Conservation (phyloP, 2,888 invertebrate species). For the Caenorhabditis sp. region DNA sequence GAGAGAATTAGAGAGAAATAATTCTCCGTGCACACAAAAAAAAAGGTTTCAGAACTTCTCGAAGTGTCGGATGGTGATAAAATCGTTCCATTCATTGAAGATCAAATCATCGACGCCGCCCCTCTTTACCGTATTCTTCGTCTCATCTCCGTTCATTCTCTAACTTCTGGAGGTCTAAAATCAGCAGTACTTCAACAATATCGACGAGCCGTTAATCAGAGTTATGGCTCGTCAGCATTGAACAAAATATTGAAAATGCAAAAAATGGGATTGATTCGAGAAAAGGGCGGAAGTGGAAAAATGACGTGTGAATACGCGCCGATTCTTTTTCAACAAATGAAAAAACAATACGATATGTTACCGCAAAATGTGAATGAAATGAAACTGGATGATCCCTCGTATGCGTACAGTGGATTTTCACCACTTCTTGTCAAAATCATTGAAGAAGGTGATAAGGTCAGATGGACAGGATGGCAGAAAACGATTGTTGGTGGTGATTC, state of each 20-base stretch:
- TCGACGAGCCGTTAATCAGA: conserved; percentile 57
- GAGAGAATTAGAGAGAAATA: too few relatives aligned
- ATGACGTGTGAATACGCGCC: conserved; percentile 45
- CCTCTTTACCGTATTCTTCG: conserved; percentile 71
- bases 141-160: conserved; percentile 89
- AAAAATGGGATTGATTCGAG: conserved; percentile 64
- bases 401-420: conserved; percentile 89
- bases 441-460: conserved; percentile 71
- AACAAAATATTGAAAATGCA: conserved; percentile 64
- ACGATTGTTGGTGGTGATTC: conserved; percentile 22
- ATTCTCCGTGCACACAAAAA: too few relatives aligned
- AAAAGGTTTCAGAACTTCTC: conserved; percentile 76
- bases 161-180: conserved; percentile 90
- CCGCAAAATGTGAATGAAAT: conserved; percentile 34
- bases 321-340: conserved; percentile 42
- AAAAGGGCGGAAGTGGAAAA: conserved; percentile 45
- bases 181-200: conserved; percentile 82
- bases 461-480: conserved; percentile 52
- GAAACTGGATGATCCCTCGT: conserved; percentile 85
- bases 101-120: conserved; percentile 79
- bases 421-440: conserved; percentile 86
- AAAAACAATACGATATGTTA: conserved; percentile 45
- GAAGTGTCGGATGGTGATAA: conserved; percentile 78
- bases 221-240: conserved; percentile 62
- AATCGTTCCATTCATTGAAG: conserved; percentile 86